A percentile compares a stretch with the other conserved stretches of the same genome.
Evolutionary conservation across 2,888 invertebrate species (phyloP).

Genomic region (Acleris literana): DNA sequence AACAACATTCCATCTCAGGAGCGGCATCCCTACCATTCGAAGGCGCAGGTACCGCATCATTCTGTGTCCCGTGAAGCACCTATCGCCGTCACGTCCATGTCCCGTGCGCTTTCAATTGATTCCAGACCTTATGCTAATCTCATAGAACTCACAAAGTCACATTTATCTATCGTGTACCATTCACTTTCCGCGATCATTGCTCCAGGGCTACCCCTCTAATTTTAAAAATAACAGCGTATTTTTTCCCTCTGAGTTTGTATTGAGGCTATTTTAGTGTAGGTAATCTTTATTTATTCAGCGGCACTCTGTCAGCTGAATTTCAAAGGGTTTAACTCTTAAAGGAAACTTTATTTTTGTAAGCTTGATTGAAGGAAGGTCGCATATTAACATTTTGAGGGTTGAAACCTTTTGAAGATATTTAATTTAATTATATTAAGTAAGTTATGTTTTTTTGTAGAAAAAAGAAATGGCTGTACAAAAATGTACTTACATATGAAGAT

Average conservation of each 20-base stretch:
- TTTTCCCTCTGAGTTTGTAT: constrained; percentile 20
- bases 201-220: constrained; percentile 4
- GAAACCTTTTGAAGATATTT: background rate
- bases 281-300: constrained; percentile 32
- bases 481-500: too few relatives aligned
- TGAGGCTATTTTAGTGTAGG: constrained; percentile 10
- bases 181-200: constrained; percentile 6
- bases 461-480: too few relatives aligned
- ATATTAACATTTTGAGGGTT: constrained; percentile 3
- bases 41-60: constrained; percentile 26
- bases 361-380: constrained; percentile 2
- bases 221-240: background rate
- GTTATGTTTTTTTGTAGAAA: too few relatives aligned
- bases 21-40: background rate
- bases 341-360: constrained; percentile 4
- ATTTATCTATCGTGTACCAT: background rate
- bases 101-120: constrained; percentile 13
- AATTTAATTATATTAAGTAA: too few relatives aligned
- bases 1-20: too few relatives aligned
- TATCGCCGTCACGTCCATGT: constrained; percentile 10
- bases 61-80: constrained; percentile 26
- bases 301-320: constrained; percentile 8
- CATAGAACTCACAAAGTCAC: constrained; percentile 5
- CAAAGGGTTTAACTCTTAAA: constrained; percentile 15
- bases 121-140: constrained; percentile 15